Conservation (phyloP, 2,888 invertebrate genomes). For the Cheilosia scutellata region DNA sequence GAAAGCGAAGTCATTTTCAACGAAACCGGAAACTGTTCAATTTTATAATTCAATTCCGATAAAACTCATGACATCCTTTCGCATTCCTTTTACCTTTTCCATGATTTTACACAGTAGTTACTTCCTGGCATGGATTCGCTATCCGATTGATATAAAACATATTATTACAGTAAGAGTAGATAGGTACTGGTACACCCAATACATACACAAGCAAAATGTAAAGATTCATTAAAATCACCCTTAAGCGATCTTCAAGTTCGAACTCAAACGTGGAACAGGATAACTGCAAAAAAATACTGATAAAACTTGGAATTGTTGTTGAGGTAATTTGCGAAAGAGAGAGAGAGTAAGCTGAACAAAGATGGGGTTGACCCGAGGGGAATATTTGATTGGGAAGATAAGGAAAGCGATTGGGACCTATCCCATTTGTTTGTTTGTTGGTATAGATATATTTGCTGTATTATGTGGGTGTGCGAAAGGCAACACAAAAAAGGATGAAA, state of each 20-base stretch:
- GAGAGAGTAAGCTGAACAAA: conserved; percentile 46
- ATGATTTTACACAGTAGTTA: neutral
- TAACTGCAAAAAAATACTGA: conserved; percentile 28
- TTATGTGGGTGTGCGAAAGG: conserved; percentile 15
- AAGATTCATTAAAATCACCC: conserved; percentile 72
- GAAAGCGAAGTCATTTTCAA: neutral
- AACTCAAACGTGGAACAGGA: conserved; percentile 31
- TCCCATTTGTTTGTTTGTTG: conserved; percentile 54
- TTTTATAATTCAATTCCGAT: conserved; percentile 72
- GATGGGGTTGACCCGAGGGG: conserved; percentile 73
- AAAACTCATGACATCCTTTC: conserved; percentile 59
- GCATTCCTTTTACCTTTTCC: neutral
- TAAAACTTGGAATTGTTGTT: conserved; percentile 71
- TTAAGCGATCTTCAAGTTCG: conserved; percentile 60
- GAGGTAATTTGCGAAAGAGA: conserved; percentile 64
- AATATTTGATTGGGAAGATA: conserved; percentile 73
- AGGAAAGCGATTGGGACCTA: conserved; percentile 55
- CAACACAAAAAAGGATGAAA: conserved; percentile 68
- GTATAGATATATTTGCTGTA: conserved; percentile 9
- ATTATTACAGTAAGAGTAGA: neutral
- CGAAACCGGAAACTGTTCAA: conserved; percentile 67
- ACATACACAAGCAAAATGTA: conserved; percentile 16
- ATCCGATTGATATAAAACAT: conserved; percentile 61
- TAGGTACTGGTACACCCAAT: neutral
- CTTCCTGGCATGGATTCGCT: neutral